These are phyloP conservation scores for Caenorhabditis afra DNA, from an alignment of 2,888 invertebrate genomes.

Conservation along the genomic window DNA sequence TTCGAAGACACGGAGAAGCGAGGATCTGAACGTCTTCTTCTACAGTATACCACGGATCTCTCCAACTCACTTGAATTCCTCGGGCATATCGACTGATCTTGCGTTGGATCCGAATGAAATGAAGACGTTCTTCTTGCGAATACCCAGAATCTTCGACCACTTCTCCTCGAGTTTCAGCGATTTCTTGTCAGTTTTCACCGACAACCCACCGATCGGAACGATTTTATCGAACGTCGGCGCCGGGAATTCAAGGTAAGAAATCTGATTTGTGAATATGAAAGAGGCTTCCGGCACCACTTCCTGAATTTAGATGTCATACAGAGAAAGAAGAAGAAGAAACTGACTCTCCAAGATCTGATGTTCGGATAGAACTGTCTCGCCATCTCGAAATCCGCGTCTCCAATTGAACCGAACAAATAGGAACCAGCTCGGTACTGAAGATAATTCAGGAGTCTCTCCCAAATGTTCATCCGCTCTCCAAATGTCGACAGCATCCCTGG, in stretches of 20 bases:
- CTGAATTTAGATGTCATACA: not conserved
- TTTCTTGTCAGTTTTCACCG: not conserved
- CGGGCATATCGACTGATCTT: constrained; percentile 13
- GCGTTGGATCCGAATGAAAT: constrained; percentile 30
- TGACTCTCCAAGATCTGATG: constrained; percentile 6
- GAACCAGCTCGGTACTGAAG: not conserved
- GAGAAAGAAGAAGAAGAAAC: not conserved
- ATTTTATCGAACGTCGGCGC: constrained; percentile 25
- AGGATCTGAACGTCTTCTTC: no score
- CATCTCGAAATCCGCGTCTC: constrained; percentile 4
- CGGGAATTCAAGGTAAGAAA: constrained; percentile 9
- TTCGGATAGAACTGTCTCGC: not conserved
- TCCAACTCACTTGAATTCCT: constrained; percentile 15
- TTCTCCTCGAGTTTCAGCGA: constrained; percentile 2
- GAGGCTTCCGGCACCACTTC: constrained; percentile 18
- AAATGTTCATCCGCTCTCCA: constrained; percentile 3
- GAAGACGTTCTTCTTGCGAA: not conserved
- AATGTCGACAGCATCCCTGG: not conserved
- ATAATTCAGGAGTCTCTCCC: constrained; percentile 6
- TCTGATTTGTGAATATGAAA: constrained; percentile 7
- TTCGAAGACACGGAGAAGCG: constrained; percentile 43
- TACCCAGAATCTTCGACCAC: constrained; percentile 4
- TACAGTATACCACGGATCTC: no score
- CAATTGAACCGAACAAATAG: not conserved
- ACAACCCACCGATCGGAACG: constrained; percentile 11